These are phyloP conservation scores for Drosophila sp. DNA, from an alignment of 1,140 invertebrate species.

Conservation along the genomic window DNA sequence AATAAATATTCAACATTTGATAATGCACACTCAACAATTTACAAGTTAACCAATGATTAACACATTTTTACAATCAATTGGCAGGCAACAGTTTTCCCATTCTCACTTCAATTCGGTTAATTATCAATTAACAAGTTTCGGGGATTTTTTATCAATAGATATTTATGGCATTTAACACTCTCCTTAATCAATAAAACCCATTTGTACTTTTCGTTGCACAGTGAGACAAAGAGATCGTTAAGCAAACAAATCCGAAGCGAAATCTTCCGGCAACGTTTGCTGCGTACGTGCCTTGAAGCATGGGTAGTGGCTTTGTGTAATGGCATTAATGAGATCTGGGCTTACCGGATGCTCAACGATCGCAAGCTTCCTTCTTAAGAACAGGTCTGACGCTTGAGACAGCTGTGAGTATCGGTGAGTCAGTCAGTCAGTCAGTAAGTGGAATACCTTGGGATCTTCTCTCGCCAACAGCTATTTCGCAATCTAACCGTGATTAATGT, in stretches of 20 bases:
- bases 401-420: conserved; percentile 4
- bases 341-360: conserved; percentile 10
- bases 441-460: conserved; percentile 20
- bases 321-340: background rate
- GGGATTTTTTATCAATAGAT: conserved; percentile 32
- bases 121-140: conserved; percentile 9
- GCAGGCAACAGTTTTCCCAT: background rate
- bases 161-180: conserved; percentile 36
- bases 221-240: conserved; percentile 14
- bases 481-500: conserved; percentile 18
- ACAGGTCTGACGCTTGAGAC: conserved; percentile 9
- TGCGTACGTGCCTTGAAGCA: conserved; percentile 59
- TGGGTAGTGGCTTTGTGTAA: conserved; percentile 34
- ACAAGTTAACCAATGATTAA: conserved; percentile 48
- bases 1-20: background rate
- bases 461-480: background rate
- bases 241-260: conserved; percentile 5
- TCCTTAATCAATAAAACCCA: conserved; percentile 15
- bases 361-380: conserved; percentile 15
- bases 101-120: conserved; percentile 1
- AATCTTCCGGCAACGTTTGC: conserved; percentile 11
- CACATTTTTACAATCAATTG: conserved; percentile 55
- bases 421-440: conserved; percentile 11
- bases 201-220: conserved; percentile 13
- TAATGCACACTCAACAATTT: conserved; percentile 10